Base-by-base conservation (phyloP, 2,888 invertebrate species). In the Hirtodrosophila alboralis region DNA sequence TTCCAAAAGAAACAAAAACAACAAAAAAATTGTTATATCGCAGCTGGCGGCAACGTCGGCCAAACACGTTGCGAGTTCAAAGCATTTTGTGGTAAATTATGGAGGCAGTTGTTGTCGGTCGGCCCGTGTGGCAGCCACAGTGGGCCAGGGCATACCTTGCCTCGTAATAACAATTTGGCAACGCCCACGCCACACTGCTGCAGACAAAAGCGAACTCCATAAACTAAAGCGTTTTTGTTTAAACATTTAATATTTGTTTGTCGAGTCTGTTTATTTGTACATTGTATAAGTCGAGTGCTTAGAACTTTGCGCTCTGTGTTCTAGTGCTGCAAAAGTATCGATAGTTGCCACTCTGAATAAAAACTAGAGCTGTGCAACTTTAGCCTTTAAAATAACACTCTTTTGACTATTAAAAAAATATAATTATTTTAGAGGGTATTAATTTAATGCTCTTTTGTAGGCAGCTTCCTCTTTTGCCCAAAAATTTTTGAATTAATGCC, bases 21-120 rank as follows among this genome's bases (percentile, higher is more conserved):
- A 44, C 37, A 45, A 44, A 37, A 36, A 31, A 10, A 41, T 37
- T 34, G 45, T 41, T 49, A 37, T 43, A 60, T 36, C 52, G 43
- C 66, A 56, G 66, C 70, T 70, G 57, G 66, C 66, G 59, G 70
- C 45, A 48, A 44, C 26, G 14, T 10, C 26, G 23, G 52, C 72
- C 16, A 34, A 61, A 49, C 64, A 63, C 57, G 71, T 59, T 73
- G 68, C 74, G 57, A 67, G 68, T 68, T 74, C 74, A 71, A 74
- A 71, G 64, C 56, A 23, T 70, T 72, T 74, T 60, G 54, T 64
- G 45, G 64, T 58, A 60, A 69, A 70, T 70, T 70, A 73, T 62
- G 67, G 7, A 47, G 49, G 23, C 40, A 40, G 37, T 12, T 7
- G n/a, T n/a, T n/a, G n/a, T n/a, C n/a, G n/a, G n/a, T 14, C 18